Conservation (phyloP, 2,797 vertebrate genomes). For the Amphiprion clarkii region DNA sequence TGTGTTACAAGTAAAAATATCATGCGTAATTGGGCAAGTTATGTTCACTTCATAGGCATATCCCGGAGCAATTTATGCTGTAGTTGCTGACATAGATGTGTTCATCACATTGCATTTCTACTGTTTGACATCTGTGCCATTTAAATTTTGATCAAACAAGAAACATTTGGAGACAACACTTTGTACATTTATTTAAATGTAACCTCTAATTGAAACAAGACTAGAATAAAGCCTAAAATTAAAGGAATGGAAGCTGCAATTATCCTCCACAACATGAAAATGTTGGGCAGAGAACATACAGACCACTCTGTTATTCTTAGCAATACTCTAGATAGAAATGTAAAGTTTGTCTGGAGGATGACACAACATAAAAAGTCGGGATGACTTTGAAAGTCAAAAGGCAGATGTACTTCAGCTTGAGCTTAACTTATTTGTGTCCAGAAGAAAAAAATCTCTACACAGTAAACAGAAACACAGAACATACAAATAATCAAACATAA, state of each 20-base stretch:
- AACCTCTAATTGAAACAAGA: constrained; percentile 29
- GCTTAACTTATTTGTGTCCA: background rate
- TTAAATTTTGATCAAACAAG: constrained; percentile 21
- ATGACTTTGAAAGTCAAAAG: background rate
- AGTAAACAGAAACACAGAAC: background rate
- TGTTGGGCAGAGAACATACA: constrained; percentile 8
- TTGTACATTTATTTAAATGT: constrained; percentile 1
- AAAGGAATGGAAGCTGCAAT: constrained; percentile 40
- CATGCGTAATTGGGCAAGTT: too few relatives aligned
- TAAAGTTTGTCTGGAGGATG: too few relatives aligned
- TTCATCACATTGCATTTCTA: constrained; percentile 11
- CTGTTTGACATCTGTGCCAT: constrained; percentile 1
- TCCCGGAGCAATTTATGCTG: background rate
- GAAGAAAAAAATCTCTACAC: background rate
- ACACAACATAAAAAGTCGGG: background rate
- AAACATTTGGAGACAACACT: background rate
- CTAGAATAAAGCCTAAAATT: constrained; percentile 30
- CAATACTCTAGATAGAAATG: background rate
- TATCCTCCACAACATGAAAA: constrained; percentile 15
- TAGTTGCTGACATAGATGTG: background rate
- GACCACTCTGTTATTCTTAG: constrained; percentile 3
- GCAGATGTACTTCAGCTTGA: background rate
- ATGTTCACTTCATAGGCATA: background rate
- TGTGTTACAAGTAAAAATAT: too few relatives aligned
- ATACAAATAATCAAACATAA: background rate